These are phyloP conservation scores for Teleiodes luculella DNA, from an alignment of 2,888 invertebrate species.

Conservation along the genomic window DNA sequence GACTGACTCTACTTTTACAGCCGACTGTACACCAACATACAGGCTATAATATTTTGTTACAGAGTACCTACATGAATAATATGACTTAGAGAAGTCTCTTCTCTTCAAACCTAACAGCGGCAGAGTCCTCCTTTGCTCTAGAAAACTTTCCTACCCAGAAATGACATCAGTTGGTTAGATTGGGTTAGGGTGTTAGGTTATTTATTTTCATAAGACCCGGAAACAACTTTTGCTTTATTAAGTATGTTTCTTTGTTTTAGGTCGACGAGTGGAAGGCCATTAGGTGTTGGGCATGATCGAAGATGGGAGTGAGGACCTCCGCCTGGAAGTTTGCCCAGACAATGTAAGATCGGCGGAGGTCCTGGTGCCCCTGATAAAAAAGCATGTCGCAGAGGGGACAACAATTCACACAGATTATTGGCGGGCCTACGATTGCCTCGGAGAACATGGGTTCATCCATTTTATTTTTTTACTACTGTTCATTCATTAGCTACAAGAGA, in stretches of 20 bases:
- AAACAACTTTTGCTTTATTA: slow-evolving; percentile 1
- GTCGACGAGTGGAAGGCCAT: slow-evolving; percentile 14
- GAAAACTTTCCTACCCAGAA: too few species aligned
- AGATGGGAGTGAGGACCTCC: slow-evolving; percentile 29
- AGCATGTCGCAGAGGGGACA: slow-evolving; percentile 26
- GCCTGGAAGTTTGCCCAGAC: slow-evolving; percentile 32
- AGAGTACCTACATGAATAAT: too few species aligned
- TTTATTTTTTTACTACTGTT: too few species aligned
- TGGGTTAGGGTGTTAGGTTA: neutral
- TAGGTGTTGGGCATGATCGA: slow-evolving; percentile 25
- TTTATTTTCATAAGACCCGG: neutral
- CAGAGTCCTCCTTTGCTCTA: too few species aligned
- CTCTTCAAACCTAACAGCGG: too few species aligned
- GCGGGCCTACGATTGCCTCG: slow-evolving; percentile 23
- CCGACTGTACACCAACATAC: too few species aligned
- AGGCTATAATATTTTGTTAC: too few species aligned
- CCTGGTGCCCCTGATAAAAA: slow-evolving; percentile 29
- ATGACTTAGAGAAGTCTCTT: too few species aligned
- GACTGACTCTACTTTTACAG: too few species aligned
- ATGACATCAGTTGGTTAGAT: too few species aligned
- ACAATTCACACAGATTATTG: slow-evolving; percentile 28
- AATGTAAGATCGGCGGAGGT: slow-evolving; percentile 26
- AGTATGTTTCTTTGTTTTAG: slow-evolving; percentile 6
- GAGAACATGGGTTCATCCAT: slow-evolving; percentile 24
- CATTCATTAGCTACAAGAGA: too few species aligned